phyloP scores from a whole-genome alignment of 2,888 invertebrate species.

The Anaspis maculata region DNA sequence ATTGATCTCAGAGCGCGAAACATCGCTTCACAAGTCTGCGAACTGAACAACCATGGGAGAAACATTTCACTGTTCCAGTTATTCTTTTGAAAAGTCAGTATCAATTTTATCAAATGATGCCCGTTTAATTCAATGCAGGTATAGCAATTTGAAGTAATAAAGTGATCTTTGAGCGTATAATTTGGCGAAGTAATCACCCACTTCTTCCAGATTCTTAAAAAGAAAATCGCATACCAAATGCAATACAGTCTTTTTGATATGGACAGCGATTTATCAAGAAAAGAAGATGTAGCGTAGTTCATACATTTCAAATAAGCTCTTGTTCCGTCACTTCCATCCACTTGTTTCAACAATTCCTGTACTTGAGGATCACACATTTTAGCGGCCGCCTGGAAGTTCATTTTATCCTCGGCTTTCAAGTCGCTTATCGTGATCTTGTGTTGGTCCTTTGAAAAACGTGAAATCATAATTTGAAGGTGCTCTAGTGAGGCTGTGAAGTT shows the following conservation, averaged over 20 bases:
- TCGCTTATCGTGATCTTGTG: slow-evolving; percentile 8
- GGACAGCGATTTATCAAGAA: background rate
- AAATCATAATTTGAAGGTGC: slow-evolving; percentile 6
- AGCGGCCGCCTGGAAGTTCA: slow-evolving; percentile 3
- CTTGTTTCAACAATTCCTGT: background rate
- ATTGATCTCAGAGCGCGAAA: background rate
- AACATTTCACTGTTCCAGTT: background rate
- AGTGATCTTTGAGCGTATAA: background rate
- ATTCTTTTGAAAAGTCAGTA: background rate
- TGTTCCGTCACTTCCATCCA: background rate
- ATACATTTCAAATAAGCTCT: background rate
- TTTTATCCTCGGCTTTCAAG: slow-evolving; percentile 7
- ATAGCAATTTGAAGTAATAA: background rate
- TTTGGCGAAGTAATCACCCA: background rate
- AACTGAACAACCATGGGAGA: background rate
- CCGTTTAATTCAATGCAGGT: background rate
- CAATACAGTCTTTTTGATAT: background rate
- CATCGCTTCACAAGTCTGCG: background rate
- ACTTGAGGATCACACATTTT: background rate
- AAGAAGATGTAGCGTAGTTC: background rate
- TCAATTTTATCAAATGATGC: background rate
- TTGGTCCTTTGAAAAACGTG: slow-evolving; percentile 9
- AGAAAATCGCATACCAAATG: background rate
- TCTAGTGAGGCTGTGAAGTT: slow-evolving; percentile 1
- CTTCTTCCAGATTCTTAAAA: background rate